These are phyloP conservation scores for Gallinago nigripennis DNA, from an alignment of 2,797 vertebrate species.

Conservation along the genomic window DNA sequence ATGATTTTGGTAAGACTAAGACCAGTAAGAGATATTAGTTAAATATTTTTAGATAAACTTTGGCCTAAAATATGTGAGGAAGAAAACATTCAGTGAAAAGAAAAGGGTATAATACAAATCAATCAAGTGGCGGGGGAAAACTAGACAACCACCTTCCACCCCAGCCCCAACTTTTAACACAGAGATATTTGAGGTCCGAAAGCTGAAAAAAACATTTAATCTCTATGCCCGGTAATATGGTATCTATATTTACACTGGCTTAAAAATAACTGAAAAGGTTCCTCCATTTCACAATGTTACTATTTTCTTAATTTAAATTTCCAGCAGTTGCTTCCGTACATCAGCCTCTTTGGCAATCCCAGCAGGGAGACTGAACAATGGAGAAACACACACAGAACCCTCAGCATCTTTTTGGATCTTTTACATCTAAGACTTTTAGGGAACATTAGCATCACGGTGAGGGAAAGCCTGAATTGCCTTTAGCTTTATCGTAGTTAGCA, in stretches of 20 bases:
- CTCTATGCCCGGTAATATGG: rapidly evolving
- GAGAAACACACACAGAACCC: background rate
- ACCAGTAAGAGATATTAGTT: background rate
- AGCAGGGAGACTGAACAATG: background rate
- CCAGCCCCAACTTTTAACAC: background rate
- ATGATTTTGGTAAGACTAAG: background rate
- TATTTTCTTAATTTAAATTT: background rate
- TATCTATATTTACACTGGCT: background rate
- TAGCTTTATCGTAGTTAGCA: background rate
- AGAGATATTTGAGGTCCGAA: background rate
- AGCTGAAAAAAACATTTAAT: background rate
- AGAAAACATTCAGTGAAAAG: background rate
- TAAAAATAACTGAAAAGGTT: background rate
- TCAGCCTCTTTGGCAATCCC: background rate
- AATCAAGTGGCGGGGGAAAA: rapidly evolving
- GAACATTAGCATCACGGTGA: background rate
- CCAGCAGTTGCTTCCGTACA: rapidly evolving
- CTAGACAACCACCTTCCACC: background rate
- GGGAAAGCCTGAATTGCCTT: background rate
- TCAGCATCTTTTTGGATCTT: background rate
- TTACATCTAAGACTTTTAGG: background rate
- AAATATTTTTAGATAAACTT: background rate
- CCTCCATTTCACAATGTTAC: background rate
- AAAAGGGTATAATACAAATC: background rate
- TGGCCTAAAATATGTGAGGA: background rate